Evolutionary conservation across 2,797 vertebrate genomes (phyloP).

Genomic region (Carapus acus): DNA sequence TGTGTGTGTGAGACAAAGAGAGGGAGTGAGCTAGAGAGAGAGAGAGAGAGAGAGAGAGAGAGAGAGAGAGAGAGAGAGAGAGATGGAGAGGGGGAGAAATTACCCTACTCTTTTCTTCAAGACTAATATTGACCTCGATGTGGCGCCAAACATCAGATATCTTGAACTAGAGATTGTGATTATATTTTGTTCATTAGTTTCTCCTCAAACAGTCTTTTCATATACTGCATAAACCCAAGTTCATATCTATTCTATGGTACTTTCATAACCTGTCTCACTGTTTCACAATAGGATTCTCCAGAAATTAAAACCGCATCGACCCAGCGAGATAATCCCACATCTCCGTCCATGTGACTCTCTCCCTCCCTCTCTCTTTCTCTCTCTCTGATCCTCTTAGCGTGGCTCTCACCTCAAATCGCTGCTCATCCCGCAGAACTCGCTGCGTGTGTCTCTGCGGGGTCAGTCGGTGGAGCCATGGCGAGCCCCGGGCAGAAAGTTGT

Average conservation of each 20-base stretch:
- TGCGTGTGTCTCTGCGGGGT: slow-evolving; percentile 2
- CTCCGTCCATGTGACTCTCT: slow-evolving; percentile 51
- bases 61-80: too few species aligned
- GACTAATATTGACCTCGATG: slow-evolving; percentile 20
- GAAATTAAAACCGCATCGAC: not conserved
- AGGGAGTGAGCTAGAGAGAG: not conserved
- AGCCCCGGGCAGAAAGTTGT: slow-evolving; percentile 77
- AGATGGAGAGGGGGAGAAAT: too few species aligned
- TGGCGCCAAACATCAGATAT: slow-evolving; percentile 34
- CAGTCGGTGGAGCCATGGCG: slow-evolving; percentile 51
- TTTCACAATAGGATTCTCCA: too few species aligned
- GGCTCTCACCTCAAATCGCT: slow-evolving; percentile 28
- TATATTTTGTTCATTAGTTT: too few species aligned
- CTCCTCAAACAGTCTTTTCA: too few species aligned
- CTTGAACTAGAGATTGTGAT: not conserved
- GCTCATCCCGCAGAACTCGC: slow-evolving; percentile 35
- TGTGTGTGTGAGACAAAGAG: not conserved
- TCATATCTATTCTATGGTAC: not conserved
- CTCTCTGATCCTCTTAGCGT: slow-evolving; percentile 60
- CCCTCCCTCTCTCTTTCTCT: not conserved
- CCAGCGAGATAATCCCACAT: slow-evolving; percentile 42
- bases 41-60: too few species aligned
- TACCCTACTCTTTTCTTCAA: not conserved
- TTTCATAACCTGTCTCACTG: too few species aligned
- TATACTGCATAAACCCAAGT: not conserved